Percentiles rank a stretch among this genome's conserved stretches.
Evolutionary conservation across 2,888 invertebrate species (phyloP).

Genomic region (Troglohyphantes excavatus): DNA sequence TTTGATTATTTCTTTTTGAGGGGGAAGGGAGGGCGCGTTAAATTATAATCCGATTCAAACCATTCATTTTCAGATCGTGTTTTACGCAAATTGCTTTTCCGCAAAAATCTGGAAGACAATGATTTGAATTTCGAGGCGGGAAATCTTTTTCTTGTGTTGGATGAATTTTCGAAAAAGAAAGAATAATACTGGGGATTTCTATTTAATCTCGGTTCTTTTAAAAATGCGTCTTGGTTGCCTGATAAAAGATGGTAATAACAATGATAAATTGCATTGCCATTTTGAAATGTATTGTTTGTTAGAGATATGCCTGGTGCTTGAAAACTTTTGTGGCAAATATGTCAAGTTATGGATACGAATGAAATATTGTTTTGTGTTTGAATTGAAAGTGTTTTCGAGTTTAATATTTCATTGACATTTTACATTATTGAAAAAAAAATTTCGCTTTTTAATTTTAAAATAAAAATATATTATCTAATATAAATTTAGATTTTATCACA

Average conservation of each 20-base stretch:
- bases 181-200: conserved; percentile 14
- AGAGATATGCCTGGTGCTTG: not conserved
- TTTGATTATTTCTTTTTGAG: conserved; percentile 68
- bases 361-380: too few species aligned
- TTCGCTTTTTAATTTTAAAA: too few species aligned
- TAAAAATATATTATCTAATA: too few species aligned
- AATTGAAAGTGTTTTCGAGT: too few species aligned
- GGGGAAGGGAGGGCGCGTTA: conserved; percentile 37
- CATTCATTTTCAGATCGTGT: conserved; percentile 58
- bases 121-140: conserved; percentile 12
- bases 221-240: not conserved
- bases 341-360: not conserved
- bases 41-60: conserved; percentile 70
- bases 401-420: too few species aligned
- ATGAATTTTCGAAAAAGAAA: conserved; percentile 10
- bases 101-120: conserved; percentile 48
- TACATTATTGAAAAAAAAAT: too few species aligned
- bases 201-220: conserved; percentile 59
- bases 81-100: conserved; percentile 56
- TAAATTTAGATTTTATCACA: too few species aligned
- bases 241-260: conserved; percentile 3
- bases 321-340: not conserved
- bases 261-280: conserved; percentile 41
- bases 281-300: conserved; percentile 39
- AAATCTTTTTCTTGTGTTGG: conserved; percentile 17